These are phyloP conservation scores for Brachylomia viminalis DNA, from an alignment of 2,888 invertebrate species.

Conservation along the genomic window DNA sequence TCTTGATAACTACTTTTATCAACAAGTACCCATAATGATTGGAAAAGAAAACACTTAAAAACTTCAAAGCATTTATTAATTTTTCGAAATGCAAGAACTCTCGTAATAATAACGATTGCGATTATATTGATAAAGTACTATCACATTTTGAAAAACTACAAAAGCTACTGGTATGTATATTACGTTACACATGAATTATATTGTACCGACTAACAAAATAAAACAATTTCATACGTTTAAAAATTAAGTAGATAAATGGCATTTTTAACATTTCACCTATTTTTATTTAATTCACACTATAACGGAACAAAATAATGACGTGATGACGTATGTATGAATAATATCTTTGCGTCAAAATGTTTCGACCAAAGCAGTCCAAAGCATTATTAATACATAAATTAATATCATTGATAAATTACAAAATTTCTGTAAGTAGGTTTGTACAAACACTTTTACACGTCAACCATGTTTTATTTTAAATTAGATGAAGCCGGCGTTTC, in stretches of 20 bases:
- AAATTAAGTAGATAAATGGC: background rate
- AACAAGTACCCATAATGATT: background rate
- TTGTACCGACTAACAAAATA: background rate
- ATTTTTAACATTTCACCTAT: background rate
- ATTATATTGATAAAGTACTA: background rate
- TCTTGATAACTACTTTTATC: too few species aligned
- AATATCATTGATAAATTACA: too few species aligned
- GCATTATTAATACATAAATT: background rate
- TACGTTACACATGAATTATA: background rate
- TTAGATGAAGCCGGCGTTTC: too few species aligned
- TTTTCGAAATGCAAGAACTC: background rate
- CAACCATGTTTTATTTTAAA: too few species aligned
- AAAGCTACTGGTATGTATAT: too few species aligned
- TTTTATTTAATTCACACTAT: background rate
- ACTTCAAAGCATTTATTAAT: background rate
- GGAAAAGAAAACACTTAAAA: background rate
- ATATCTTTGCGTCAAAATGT: background rate
- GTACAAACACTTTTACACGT: too few species aligned
- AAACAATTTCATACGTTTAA: background rate
- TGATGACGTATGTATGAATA: background rate
- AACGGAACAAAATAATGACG: constrained; percentile 8
- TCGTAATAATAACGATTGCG: background rate
- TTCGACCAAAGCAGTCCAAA: background rate
- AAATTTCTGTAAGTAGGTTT: too few species aligned
- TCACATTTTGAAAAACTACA: too few species aligned